phyloP scores from a whole-genome alignment of 2,888 invertebrate genomes.

The Xanthorhoe spadicearia region DNA sequence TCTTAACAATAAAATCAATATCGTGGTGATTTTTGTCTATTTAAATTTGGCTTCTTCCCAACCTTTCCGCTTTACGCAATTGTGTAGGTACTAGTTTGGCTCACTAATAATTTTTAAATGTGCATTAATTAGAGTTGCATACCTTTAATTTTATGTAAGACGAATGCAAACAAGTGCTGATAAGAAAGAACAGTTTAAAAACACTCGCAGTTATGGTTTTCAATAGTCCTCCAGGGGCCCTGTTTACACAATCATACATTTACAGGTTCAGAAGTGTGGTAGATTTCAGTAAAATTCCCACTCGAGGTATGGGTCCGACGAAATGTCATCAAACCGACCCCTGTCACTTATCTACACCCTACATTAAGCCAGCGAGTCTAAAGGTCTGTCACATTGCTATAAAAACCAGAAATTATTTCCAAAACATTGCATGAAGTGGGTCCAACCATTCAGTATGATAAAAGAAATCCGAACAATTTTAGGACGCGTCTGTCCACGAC shows the following conservation, averaged over 20 bases:
- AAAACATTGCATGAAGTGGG: slow-evolving; percentile 20
- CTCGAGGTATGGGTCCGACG: not conserved
- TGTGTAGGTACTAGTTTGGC: too few relatives aligned
- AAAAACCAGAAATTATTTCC: slow-evolving; percentile 23
- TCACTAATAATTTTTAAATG: too few relatives aligned
- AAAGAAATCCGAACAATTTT: slow-evolving; percentile 30
- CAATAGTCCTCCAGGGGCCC: too few relatives aligned
- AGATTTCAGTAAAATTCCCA: not conserved
- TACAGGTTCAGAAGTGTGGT: too few relatives aligned
- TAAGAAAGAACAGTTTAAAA: too few relatives aligned
- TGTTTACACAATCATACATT: too few relatives aligned
- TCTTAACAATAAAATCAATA: not conserved
- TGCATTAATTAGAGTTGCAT: too few relatives aligned
- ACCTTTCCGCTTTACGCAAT: not conserved
- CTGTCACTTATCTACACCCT: not conserved
- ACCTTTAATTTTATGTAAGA: too few relatives aligned
- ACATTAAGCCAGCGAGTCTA: not conserved
- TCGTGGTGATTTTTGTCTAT: not conserved
- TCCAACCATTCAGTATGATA: slow-evolving; percentile 23
- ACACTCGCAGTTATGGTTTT: too few relatives aligned
- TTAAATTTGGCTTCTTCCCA: too few relatives aligned
- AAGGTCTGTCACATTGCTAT: not conserved
- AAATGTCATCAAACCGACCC: not conserved
- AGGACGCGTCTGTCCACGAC: slow-evolving; percentile 31
- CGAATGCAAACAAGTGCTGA: too few relatives aligned